phyloP scores from a whole-genome alignment of 2,888 invertebrate species.

The Acleris holmiana region DNA sequence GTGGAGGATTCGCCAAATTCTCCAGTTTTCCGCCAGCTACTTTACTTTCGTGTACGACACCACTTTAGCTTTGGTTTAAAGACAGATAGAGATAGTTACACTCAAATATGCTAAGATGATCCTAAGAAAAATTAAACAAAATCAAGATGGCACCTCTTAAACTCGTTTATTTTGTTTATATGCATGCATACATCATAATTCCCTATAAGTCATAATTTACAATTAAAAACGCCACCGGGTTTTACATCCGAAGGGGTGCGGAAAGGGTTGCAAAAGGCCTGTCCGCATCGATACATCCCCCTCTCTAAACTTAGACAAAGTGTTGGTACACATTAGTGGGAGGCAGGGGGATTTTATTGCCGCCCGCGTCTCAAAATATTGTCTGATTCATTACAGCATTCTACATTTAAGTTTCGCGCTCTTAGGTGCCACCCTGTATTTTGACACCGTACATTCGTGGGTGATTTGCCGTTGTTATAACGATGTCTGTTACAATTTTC shows the following conservation, averaged over 20 bases:
- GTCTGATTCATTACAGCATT: conserved; percentile 85
- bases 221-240: conserved; percentile 18
- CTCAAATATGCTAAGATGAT: no score
- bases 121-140: no score
- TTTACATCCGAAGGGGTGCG: conserved; percentile 14
- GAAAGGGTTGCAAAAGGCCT: conserved; percentile 45
- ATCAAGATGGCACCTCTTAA: background rate
- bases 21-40: no score
- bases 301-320: conserved; percentile 76
- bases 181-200: background rate
- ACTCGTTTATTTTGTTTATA: background rate
- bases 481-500: conserved; percentile 82
- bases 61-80: no score
- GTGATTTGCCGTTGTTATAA: conserved; percentile 70
- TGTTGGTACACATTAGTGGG: conserved; percentile 80
- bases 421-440: conserved; percentile 55
- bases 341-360: conserved; percentile 79
- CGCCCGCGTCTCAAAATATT: conserved; percentile 82
- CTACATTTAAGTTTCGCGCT: conserved; percentile 81
- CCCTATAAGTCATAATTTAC: conserved; percentile 1
- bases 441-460: conserved; percentile 53
- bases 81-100: no score
- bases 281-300: conserved; percentile 79
- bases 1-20: no score
- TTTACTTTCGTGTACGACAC: no score